Conservation (phyloP, 2,888 invertebrate genomes). For the Rhingia rostrata region DNA sequence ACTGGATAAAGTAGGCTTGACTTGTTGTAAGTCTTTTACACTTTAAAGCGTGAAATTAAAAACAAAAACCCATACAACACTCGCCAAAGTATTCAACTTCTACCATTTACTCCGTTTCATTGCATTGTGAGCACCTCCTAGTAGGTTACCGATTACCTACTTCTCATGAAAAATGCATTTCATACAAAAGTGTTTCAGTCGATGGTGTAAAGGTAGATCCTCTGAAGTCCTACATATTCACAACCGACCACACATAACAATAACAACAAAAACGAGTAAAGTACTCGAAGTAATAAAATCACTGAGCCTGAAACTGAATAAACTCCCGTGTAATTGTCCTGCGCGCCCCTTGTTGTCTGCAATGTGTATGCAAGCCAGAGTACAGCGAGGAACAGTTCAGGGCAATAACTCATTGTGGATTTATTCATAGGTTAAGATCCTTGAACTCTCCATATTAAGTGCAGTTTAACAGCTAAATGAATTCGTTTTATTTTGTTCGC, state of each 20-base stretch:
- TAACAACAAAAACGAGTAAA: constrained; percentile 36
- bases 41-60: too few relatives aligned
- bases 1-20: too few relatives aligned
- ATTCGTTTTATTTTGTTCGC: constrained; percentile 66
- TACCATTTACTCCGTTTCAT: constrained; percentile 16
- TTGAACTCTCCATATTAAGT: constrained; percentile 69
- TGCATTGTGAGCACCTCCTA: constrained; percentile 34
- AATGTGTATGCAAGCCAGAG: not conserved
- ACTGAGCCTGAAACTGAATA: constrained; percentile 72
- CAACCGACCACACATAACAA: constrained; percentile 40
- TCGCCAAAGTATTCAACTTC: not conserved
- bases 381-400: constrained; percentile 19
- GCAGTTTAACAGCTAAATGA: constrained; percentile 71
- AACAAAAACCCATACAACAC: constrained; percentile 19
- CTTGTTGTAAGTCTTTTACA: too few relatives aligned
- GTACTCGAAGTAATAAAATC: constrained; percentile 70
- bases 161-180: constrained; percentile 69
- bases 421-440: constrained; percentile 72
- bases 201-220: not conserved
- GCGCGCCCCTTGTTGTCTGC: constrained; percentile 34
- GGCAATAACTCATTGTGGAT: constrained; percentile 68
- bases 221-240: not conserved
- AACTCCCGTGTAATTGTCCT: constrained; percentile 70
- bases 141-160: constrained; percentile 6
- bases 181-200: constrained; percentile 32